Conservation (phyloP, 92 coral and sea anemone species). For the Zoanthus sociatus region DNA sequence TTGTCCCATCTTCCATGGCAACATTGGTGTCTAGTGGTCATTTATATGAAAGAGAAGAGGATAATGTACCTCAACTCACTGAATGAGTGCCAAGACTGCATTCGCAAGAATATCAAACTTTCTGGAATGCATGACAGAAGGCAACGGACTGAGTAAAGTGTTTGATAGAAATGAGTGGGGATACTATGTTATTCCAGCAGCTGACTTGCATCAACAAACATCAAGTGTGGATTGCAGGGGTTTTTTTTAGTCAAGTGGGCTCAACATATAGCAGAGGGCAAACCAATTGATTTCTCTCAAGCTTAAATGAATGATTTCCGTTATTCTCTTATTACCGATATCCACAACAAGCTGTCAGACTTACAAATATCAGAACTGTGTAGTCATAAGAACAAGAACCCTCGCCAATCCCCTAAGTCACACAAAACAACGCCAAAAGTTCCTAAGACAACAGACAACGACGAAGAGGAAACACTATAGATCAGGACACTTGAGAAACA, state of each 20-base stretch:
- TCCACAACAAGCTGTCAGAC: conserved; percentile 15
- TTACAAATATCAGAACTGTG: not conserved
- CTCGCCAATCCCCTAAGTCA: not conserved
- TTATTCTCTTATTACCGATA: conserved; percentile 49
- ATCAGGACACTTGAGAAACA: not conserved
- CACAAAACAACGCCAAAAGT: not conserved
- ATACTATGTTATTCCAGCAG: conserved; percentile 53
- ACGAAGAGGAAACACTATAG: conserved; percentile 3
- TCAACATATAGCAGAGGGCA: conserved; percentile 65
- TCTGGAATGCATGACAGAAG: not conserved
- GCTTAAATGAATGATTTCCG: conserved; percentile 57
- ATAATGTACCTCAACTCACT: conserved; percentile 68
- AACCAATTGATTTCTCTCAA: conserved; percentile 60
- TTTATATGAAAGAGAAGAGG: conserved; percentile 51
- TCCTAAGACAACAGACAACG: not conserved
- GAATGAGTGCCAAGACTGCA: conserved; percentile 44
- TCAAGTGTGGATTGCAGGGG: conserved; percentile 58
- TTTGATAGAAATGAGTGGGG: conserved; percentile 48
- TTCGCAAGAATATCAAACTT: conserved; percentile 32
- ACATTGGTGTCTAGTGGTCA: conserved; percentile 55
- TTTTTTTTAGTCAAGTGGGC: conserved; percentile 65
- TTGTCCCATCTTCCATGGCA: conserved; percentile 62
- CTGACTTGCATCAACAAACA: conserved; percentile 58
- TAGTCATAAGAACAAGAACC: not conserved
- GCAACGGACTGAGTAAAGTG: not conserved